Conservation (phyloP, 2,113 vertebrate species). For the Romanogobio albipinnatus region DNA sequence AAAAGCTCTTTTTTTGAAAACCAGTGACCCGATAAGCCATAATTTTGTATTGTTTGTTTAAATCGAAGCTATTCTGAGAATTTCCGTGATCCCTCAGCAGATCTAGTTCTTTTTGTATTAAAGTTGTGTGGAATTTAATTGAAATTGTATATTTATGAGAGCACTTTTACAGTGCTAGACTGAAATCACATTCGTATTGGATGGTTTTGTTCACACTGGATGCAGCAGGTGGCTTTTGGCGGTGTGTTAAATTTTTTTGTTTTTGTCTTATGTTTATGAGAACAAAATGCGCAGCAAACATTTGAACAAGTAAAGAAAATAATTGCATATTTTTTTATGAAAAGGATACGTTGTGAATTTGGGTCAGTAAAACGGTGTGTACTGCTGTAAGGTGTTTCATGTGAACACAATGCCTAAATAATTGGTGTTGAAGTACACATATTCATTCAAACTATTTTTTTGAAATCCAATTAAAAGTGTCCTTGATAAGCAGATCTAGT, state of each 20-base stretch:
- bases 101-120: constrained; percentile 24
- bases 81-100: neutral
- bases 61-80: constrained; percentile 8
- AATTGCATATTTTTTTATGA: constrained; percentile 34
- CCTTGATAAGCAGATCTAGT: constrained; percentile 53
- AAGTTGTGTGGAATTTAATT: constrained; percentile 9
- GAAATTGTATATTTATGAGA: constrained; percentile 23
- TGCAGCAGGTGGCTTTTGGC: constrained; percentile 56
- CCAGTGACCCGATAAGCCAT: constrained; percentile 46
- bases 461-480: constrained; percentile 48
- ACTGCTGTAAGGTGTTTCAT: constrained; percentile 32
- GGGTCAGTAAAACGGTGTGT: neutral
- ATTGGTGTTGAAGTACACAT: constrained; percentile 23
- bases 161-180: constrained; percentile 6
- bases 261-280: constrained; percentile 5
- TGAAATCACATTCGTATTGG: constrained; percentile 39
- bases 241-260: constrained; percentile 5
- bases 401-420: constrained; percentile 3
- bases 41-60: constrained; percentile 39
- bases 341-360: constrained; percentile 33
- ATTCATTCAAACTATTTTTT: constrained; percentile 46
- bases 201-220: constrained; percentile 38
- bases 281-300: constrained; percentile 55
- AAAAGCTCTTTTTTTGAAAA: constrained; percentile 33
- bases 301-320: constrained; percentile 30